These are phyloP conservation scores for Rutilus rutilus DNA, from an alignment of 2,113 vertebrate species.

Conservation along the genomic window DNA sequence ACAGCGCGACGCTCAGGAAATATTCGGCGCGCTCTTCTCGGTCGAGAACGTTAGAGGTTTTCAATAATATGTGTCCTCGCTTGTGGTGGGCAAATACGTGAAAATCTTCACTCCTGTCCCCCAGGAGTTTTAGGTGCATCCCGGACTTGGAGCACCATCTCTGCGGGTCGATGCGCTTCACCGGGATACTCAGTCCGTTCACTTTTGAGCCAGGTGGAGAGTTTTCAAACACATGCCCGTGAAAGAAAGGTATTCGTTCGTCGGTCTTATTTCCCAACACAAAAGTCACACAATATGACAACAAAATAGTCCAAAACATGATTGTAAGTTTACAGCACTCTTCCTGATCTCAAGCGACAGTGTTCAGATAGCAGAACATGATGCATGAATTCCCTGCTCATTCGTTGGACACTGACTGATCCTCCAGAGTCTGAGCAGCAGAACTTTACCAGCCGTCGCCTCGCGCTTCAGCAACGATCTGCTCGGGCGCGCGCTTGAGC, in stretches of 20 bases:
- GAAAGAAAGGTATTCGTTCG: slow-evolving; percentile 78
- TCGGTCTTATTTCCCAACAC: slow-evolving; percentile 69
- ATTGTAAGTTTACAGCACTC: slow-evolving; percentile 55
- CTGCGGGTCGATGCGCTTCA: slow-evolving; percentile 77
- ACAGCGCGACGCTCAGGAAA: slow-evolving; percentile 75
- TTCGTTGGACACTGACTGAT: neutral
- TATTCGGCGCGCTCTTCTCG: slow-evolving; percentile 80
- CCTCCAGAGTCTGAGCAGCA: slow-evolving; percentile 39
- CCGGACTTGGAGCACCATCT: slow-evolving; percentile 74
- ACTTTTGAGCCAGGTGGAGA: slow-evolving; percentile 82
- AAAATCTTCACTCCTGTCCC: slow-evolving; percentile 80
- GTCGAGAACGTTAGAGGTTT: slow-evolving; percentile 79
- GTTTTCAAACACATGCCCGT: slow-evolving; percentile 86
- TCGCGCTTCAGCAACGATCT: slow-evolving; percentile 62
- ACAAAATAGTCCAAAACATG: slow-evolving; percentile 74
- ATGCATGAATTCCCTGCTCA: slow-evolving; percentile 17
- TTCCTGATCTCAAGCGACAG: slow-evolving; percentile 55
- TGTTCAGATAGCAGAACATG: slow-evolving; percentile 27
- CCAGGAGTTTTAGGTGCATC: slow-evolving; percentile 79
- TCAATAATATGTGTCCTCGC: slow-evolving; percentile 79
- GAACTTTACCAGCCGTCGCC: slow-evolving; percentile 65
- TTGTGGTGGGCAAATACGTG: slow-evolving; percentile 81
- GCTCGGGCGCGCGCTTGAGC: slow-evolving; percentile 65
- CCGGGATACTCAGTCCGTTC: slow-evolving; percentile 81
- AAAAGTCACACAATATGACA: slow-evolving; percentile 67